A percentile compares a stretch with the other conserved stretches of the same genome.
These are phyloP conservation scores for Amiota minor DNA, from an alignment of 2,888 invertebrate genomes.

Conservation along the genomic window DNA sequence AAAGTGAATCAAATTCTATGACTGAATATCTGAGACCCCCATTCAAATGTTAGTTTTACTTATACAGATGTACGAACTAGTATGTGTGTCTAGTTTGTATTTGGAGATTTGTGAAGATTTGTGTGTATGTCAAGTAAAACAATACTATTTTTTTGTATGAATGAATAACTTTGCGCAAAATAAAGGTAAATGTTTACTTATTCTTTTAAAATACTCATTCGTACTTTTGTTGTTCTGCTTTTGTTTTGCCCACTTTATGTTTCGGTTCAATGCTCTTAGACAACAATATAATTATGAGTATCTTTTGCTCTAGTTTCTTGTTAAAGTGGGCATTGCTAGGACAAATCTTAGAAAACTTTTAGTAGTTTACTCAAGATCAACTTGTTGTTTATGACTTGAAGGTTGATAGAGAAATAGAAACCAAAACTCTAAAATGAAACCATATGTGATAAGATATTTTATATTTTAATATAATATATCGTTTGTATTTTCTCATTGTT, in stretches of 20 bases:
- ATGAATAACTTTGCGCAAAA: too few species aligned
- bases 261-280: not conserved
- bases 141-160: too few species aligned
- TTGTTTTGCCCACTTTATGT: not conserved
- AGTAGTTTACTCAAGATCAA: too few species aligned
- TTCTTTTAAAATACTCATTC: not conserved
- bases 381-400: too few species aligned
- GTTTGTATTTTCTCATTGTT: not conserved
- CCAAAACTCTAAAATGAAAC: too few species aligned
- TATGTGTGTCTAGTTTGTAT: too few species aligned
- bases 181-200: not conserved
- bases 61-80: too few species aligned
- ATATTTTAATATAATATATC: not conserved
- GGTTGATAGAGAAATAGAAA: too few species aligned
- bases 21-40: not conserved
- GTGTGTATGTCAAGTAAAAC: too few species aligned
- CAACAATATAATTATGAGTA: not conserved
- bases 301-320: not conserved
- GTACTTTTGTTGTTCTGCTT: not conserved
- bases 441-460: too few species aligned
- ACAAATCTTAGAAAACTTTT: not conserved
- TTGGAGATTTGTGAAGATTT: too few species aligned
- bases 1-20: slow-evolving; percentile 10
- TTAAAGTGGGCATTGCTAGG: not conserved
- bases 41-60: not conserved